Conservation (phyloP, 1,140 invertebrate species). For the Cyclargus thomasi region DNA sequence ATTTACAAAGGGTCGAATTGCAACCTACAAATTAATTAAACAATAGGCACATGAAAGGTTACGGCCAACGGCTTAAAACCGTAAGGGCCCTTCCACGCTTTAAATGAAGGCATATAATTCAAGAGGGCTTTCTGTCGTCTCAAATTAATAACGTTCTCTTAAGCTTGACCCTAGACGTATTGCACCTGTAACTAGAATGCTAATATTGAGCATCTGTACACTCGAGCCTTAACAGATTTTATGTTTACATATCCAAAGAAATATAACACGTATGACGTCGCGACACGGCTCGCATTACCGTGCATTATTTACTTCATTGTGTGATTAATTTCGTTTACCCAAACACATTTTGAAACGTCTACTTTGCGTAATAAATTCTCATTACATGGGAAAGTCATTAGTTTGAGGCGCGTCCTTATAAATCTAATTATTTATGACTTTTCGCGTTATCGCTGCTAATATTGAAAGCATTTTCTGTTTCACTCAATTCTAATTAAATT, state of each 20-base stretch:
- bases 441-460: conserved; percentile 10
- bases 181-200: conserved; percentile 33
- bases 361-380: conserved; percentile 21
- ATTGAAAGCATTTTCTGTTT: conserved; percentile 2
- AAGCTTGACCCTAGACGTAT: conserved; percentile 26
- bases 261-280: conserved; percentile 1
- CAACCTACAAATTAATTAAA: conserved; percentile 39
- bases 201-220: conserved; percentile 15
- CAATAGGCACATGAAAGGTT: conserved; percentile 34
- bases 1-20: conserved; percentile 19
- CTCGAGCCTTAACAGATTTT: conserved; percentile 4
- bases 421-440: conserved; percentile 14
- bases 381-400: conserved; percentile 22
- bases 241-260: background rate
- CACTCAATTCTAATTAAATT: conserved; percentile 4
- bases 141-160: conserved; percentile 38
- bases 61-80: conserved; percentile 28
- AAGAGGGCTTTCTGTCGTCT: conserved; percentile 27
- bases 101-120: conserved; percentile 37
- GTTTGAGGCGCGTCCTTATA: conserved; percentile 16
- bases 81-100: conserved; percentile 41
- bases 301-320: conserved; percentile 7
- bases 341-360: conserved; percentile 17
- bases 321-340: conserved; percentile 8
- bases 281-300: conserved; percentile 2